A percentile compares a stretch with the other conserved stretches of the same genome.
Conservation (phyloP, 2,113 vertebrate genomes). For the Recurvirostra avosetta region DNA sequence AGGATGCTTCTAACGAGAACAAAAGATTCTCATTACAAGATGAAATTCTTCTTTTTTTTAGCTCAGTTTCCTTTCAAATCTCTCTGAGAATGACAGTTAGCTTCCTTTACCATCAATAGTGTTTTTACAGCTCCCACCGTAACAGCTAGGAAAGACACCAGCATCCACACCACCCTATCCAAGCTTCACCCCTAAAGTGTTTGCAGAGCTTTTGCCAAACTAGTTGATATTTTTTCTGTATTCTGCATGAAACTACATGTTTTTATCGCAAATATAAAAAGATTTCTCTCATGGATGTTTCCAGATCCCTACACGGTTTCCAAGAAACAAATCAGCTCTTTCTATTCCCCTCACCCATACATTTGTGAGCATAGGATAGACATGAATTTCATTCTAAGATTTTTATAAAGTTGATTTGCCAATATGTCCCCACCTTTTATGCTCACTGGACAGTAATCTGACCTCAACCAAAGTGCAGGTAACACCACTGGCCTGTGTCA, state of each 20-base stretch:
- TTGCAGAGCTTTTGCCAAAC: neutral
- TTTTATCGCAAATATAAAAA: neutral
- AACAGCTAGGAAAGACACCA: neutral
- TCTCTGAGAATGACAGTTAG: neutral
- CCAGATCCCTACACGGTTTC: neutral
- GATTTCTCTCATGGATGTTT: neutral
- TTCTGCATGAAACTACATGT: neutral
- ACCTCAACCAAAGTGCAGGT: neutral
- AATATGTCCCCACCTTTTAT: neutral
- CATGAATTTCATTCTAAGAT: neutral
- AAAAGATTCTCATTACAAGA: neutral
- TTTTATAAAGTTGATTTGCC: neutral
- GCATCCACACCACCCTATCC: neutral
- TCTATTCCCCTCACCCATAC: fast-evolving
- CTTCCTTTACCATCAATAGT: neutral
- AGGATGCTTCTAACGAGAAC: neutral
- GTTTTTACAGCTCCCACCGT: neutral
- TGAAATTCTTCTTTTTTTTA: neutral
- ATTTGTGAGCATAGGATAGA: neutral
- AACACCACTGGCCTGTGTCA: neutral
- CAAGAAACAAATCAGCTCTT: neutral
- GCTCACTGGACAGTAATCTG: neutral
- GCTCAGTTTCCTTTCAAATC: neutral
- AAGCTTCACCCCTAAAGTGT: neutral
- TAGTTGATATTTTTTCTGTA: neutral